A percentile compares a stretch with the other conserved stretches of the same genome.
Conservation (phyloP, 2,888 invertebrate species). For the Hipparchia sbordonii region DNA sequence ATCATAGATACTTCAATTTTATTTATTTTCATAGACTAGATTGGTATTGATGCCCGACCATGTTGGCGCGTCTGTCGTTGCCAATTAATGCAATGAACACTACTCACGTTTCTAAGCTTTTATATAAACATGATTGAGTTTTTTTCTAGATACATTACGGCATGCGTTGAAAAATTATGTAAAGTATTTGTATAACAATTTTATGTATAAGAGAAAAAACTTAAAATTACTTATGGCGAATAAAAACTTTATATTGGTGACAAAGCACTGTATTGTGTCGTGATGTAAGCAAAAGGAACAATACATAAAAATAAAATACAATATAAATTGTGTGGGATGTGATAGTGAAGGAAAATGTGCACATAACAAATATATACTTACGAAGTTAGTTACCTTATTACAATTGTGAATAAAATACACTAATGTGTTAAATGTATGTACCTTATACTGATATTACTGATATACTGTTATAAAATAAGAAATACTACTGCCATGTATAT, state of each 20-base stretch:
- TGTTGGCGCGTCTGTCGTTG: neutral
- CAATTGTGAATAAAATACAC: neutral
- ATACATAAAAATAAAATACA: neutral
- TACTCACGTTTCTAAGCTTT: conserved; percentile 1
- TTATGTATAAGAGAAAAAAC: neutral
- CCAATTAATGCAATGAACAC: conserved; percentile 6
- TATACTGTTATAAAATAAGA: neutral
- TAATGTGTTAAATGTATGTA: conserved; percentile 6
- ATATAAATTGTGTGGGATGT: neutral
- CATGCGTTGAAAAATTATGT: neutral
- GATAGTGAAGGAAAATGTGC: conserved; percentile 2
- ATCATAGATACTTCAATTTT: too few relatives aligned
- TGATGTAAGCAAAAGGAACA: neutral
- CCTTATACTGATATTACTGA: neutral
- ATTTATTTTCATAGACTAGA: neutral
- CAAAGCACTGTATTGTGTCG: too few relatives aligned
- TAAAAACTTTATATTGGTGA: too few relatives aligned
- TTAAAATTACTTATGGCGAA: too few relatives aligned
- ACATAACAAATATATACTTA: neutral
- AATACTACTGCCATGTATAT: neutral
- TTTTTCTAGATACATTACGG: neutral
- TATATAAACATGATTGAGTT: neutral
- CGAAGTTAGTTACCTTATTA: neutral
- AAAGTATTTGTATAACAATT: too few relatives aligned
- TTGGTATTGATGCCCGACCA: neutral